A percentile compares a stretch with the other conserved stretches of the same genome.
Conservation (phyloP, 2,797 vertebrate species). For the Lithobates pipiens region DNA sequence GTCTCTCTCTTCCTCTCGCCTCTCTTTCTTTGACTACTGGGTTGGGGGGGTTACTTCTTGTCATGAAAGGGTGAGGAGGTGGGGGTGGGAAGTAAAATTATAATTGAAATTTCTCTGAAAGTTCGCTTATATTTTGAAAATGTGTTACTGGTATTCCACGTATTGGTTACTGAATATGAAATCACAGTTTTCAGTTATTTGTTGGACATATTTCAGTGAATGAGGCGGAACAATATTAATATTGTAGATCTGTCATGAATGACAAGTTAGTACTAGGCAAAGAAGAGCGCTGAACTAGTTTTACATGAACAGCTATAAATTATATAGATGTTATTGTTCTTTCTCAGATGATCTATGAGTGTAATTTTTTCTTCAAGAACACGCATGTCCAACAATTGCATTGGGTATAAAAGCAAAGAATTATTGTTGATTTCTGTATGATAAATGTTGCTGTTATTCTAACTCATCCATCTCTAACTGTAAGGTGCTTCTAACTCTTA, state of each 20-base stretch:
- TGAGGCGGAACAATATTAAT: constrained; percentile 22
- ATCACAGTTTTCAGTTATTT: background rate
- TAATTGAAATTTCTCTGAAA: background rate
- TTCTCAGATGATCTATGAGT: constrained; percentile 29
- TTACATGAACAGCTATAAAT: constrained; percentile 15
- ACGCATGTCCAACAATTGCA: constrained; percentile 7
- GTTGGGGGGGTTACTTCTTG: background rate
- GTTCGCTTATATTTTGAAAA: background rate
- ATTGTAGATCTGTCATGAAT: constrained; percentile 15
- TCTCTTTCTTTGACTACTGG: too few relatives aligned
- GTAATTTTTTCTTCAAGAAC: constrained; percentile 30
- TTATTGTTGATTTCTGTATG: background rate
- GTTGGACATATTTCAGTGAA: constrained; percentile 8
- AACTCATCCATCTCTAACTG: background rate
- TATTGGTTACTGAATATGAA: background rate
- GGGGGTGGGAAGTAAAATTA: background rate
- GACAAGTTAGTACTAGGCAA: background rate
- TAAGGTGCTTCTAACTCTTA: background rate
- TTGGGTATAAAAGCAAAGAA: background rate
- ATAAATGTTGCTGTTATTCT: constrained; percentile 10
- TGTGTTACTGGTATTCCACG: background rate
- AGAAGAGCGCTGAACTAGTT: background rate
- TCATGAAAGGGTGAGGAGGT: too few relatives aligned
- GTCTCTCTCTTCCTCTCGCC: too few relatives aligned
- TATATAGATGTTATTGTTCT: constrained; percentile 1